Conservation (phyloP, 2,113 vertebrate genomes). For the Pterocles burchelli region DNA sequence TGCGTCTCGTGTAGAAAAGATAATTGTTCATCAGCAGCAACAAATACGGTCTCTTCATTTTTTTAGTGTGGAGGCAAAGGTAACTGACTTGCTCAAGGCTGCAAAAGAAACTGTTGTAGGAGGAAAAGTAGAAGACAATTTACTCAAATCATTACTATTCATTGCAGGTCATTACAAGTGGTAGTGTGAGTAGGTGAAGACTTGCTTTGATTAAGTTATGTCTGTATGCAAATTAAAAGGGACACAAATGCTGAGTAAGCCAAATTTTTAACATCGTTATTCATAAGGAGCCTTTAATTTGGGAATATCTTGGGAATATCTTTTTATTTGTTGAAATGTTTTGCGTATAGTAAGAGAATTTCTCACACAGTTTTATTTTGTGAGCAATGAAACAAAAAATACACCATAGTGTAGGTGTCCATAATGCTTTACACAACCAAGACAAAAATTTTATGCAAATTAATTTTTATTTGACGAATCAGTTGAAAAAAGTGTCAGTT, state of each 20-base stretch:
- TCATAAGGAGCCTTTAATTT: background rate
- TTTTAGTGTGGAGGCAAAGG: background rate
- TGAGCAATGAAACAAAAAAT: background rate
- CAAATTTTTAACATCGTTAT: background rate
- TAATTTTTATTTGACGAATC: conserved; percentile 18
- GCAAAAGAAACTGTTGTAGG: background rate
- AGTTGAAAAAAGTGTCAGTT: conserved; percentile 23
- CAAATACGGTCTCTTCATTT: background rate
- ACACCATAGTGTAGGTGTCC: background rate
- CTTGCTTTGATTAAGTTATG: background rate
- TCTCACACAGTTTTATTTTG: background rate
- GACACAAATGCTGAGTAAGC: background rate
- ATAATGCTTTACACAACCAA: background rate
- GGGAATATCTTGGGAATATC: background rate
- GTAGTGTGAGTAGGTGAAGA: background rate
- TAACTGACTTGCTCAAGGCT: background rate
- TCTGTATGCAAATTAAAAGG: background rate
- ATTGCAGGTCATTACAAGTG: background rate
- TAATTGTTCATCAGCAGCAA: background rate
- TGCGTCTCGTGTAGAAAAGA: background rate
- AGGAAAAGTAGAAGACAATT: background rate
- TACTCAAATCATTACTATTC: background rate
- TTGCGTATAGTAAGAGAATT: background rate
- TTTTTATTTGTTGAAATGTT: background rate
- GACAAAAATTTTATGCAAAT: conserved; percentile 14